Conservation (phyloP, 2,888 invertebrate genomes). For the Apoda limacodes region DNA sequence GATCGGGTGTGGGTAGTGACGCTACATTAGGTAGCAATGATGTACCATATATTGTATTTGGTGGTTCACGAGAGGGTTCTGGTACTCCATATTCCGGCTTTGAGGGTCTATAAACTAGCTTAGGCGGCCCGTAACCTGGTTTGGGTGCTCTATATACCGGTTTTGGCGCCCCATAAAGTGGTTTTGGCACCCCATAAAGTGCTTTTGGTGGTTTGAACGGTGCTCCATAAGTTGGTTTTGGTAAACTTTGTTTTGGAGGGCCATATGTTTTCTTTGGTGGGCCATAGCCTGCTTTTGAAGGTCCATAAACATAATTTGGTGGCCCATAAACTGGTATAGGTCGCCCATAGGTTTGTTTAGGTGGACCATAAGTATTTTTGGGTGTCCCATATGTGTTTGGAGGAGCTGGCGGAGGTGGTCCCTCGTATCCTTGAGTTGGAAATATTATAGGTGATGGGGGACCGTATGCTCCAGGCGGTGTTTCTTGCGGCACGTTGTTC, state of each 20-base stretch:
- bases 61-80: too few relatives aligned
- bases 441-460: slow-evolving; percentile 59
- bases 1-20: slow-evolving; percentile 26
- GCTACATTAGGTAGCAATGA: slow-evolving; percentile 23
- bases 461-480: slow-evolving; percentile 56
- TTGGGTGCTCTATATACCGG: slow-evolving; percentile 58
- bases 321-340: slow-evolving; percentile 35
- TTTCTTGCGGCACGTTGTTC: slow-evolving; percentile 39
- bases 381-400: too few relatives aligned
- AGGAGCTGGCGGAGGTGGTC: slow-evolving; percentile 60
- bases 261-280: slow-evolving; percentile 42
- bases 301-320: slow-evolving; percentile 52
- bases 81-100: too few relatives aligned
- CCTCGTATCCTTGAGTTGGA: slow-evolving; percentile 51
- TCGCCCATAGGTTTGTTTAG: slow-evolving; percentile 37
- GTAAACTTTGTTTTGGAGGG: slow-evolving; percentile 36
- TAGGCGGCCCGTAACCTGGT: slow-evolving; percentile 44
- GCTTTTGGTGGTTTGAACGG: slow-evolving; percentile 44
- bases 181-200: slow-evolving; percentile 36
- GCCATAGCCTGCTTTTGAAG: slow-evolving; percentile 47
- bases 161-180: slow-evolving; percentile 33
- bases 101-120: slow-evolving; percentile 35
- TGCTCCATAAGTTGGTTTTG: slow-evolving; percentile 42
- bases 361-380: slow-evolving; percentile 42
- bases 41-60: too few relatives aligned